Base-by-base conservation (phyloP, 2,113 vertebrate species). In the Chionomys nivalis region DNA sequence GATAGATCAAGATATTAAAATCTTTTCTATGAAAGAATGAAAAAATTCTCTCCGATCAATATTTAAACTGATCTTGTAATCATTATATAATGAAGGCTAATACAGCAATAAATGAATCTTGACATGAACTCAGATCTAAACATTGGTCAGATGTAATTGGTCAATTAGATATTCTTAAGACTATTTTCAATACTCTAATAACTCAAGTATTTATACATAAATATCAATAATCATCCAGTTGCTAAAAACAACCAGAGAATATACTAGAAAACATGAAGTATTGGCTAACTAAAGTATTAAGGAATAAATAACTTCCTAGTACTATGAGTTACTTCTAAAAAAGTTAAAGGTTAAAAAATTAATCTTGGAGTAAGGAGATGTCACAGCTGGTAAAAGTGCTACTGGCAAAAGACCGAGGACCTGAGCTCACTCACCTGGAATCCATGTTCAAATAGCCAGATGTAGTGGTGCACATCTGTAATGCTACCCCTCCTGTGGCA, bases 1-100 rank as follows among this genome's bases (percentile, higher is more conserved):
- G 33, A 95, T 17, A 87, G 81, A 95, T 70, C 17, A 95, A 92
- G 66, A 66, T 86, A 4, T 82, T 83, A 89, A 95, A 83, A 86
- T 68, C 52, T 23, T 92, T 90, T 5, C 92, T 77, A 44, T 61
- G 28, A 92, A 83, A 61, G 28, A 82, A 93, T 17, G 33, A 85
- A 93, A 66, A 73, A 42, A 47, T 49, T 87, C 8, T 90, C 39
- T 96, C 13, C 47, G 76, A 65, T 5, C 10, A 95, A 96, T 96
- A 93, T 3, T 42, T 36, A 79, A 44, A 55, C 49, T 78, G 12
- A 55, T 65, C 31, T 93, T 94, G 17, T 83, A 78, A 90, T 17
- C 42, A 91, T 66, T 13, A 55, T 42, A 21, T 86, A 94, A 86
- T 5, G 8, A 79, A 75, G 21, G n/a, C 31, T 61, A 87, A 13